Percentiles rank a stretch among this genome's conserved stretches.
phyloP scores from a whole-genome alignment of 2,113 vertebrate genomes.

The Buteo buteo region DNA sequence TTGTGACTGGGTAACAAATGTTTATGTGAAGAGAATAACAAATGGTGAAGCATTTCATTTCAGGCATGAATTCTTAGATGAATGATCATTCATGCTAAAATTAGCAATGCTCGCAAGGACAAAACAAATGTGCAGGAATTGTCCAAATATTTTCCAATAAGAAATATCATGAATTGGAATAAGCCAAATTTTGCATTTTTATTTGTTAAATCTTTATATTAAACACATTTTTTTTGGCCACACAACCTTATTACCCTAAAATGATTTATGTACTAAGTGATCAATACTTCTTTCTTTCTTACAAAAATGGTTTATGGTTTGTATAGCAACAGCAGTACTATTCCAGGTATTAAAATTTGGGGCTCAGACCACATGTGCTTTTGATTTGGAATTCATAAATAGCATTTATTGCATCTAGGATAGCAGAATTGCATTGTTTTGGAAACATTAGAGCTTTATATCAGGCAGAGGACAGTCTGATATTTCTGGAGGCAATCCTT shows the following conservation, averaged over 20 bases:
- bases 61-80: constrained; percentile 7
- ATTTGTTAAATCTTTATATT: background rate
- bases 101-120: background rate
- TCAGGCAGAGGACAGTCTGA: background rate
- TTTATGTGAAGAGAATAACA: background rate
- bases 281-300: background rate
- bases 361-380: background rate
- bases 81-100: background rate
- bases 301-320: background rate
- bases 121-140: background rate
- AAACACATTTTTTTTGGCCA: background rate
- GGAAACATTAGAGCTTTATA: background rate
- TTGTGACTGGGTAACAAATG: background rate
- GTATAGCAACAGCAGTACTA: background rate
- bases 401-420: background rate
- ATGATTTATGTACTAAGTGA: background rate
- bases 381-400: constrained; percentile 1
- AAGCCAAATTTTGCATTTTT: background rate
- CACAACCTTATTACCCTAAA: background rate
- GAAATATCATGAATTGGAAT: background rate
- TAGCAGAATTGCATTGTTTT: background rate
- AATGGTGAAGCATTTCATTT: constrained; percentile 1
- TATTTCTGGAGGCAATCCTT: background rate
- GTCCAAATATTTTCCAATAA: background rate
- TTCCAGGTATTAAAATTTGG: background rate